Conservation (phyloP, 2,113 vertebrate species). For the Salvelinus namaycush region DNA sequence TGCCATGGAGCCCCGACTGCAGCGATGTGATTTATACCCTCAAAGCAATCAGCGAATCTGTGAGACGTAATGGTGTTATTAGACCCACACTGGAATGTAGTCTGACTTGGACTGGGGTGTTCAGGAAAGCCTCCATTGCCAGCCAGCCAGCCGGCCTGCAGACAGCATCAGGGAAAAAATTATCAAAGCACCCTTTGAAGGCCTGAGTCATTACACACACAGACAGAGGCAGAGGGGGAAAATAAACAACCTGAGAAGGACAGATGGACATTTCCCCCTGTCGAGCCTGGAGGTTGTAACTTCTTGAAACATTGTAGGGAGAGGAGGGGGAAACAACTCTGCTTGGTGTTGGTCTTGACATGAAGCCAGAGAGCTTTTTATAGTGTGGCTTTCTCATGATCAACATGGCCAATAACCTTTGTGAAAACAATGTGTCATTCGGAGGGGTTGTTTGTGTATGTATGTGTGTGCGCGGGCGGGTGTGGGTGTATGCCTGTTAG, state of each 20-base stretch:
- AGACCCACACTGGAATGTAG: neutral
- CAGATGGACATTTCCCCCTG: neutral
- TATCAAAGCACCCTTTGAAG: neutral
- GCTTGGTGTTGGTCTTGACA: neutral
- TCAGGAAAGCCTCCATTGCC: neutral
- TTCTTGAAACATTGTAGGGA: neutral
- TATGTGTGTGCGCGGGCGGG: neutral
- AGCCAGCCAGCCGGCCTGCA: neutral
- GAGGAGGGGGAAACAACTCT: neutral
- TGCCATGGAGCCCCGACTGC: neutral
- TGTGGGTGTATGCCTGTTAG: neutral
- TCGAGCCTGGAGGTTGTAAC: neutral
- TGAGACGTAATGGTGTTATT: constrained; percentile 3
- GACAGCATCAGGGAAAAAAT: neutral
- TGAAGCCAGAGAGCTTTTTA: neutral
- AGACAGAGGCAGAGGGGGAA: constrained; percentile 1
- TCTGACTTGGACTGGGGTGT: neutral
- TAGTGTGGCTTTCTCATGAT: neutral
- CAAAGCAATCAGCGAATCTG: neutral
- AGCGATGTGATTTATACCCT: neutral
- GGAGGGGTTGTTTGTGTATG: neutral
- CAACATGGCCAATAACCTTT: neutral
- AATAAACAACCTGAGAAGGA: neutral
- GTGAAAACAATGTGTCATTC: constrained; percentile 1
- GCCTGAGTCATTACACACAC: neutral